phyloP scores from a whole-genome alignment of 2,113 vertebrate genomes.

The Vidua macroura region DNA sequence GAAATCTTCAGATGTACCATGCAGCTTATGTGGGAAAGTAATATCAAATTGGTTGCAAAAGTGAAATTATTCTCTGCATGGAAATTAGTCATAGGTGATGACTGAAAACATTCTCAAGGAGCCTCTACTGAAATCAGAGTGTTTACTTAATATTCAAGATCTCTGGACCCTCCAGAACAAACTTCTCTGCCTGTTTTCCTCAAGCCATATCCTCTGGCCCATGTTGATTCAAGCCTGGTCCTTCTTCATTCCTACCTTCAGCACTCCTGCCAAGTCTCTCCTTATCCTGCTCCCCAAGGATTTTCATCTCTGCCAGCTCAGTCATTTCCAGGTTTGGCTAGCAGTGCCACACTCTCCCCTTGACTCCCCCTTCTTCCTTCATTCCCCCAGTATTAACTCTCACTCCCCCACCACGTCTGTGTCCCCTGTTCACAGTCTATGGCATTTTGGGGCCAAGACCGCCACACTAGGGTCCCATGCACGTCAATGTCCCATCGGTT shows the following conservation, averaged over 20 bases:
- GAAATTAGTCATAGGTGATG: not conserved
- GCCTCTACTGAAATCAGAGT: not conserved
- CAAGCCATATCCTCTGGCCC: not conserved
- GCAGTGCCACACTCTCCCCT: not conserved
- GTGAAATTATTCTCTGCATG: not conserved
- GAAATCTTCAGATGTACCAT: fast-evolving
- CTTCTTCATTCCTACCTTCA: not conserved
- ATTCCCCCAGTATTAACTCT: not conserved
- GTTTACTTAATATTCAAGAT: not conserved
- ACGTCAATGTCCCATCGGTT: fast-evolving
- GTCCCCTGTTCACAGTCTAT: not conserved
- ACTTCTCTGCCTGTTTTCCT: not conserved
- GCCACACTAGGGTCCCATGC: fast-evolving
- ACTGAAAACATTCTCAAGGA: not conserved
- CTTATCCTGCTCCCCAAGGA: not conserved
- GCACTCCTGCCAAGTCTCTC: not conserved
- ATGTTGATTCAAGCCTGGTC: not conserved
- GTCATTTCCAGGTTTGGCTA: not conserved
- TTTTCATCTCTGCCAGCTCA: not conserved
- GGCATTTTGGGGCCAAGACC: not conserved
- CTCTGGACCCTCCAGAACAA: not conserved
- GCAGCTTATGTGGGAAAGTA: not conserved
- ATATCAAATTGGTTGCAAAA: not conserved
- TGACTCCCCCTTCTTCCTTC: not conserved
- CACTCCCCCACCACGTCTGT: fast-evolving